These are phyloP conservation scores for Girardinus metallicus DNA, from an alignment of 2,797 vertebrate genomes.

Conservation along the genomic window DNA sequence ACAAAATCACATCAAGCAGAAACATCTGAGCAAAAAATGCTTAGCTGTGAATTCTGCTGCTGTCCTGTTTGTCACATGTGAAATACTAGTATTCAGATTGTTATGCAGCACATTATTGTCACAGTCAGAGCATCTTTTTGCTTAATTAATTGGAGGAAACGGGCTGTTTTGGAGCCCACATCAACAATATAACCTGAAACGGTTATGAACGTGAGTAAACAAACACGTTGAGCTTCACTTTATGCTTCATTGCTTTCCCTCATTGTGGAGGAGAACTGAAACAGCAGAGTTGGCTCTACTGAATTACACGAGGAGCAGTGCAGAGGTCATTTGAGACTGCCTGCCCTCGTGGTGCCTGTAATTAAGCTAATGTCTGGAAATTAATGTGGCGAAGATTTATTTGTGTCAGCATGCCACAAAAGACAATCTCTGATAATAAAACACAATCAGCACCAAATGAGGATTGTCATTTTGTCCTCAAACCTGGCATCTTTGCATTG, in stretches of 20 bases:
- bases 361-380: slow-evolving; percentile 38
- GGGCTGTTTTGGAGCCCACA: slow-evolving; percentile 18
- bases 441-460: not conserved
- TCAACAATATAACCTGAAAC: slow-evolving; percentile 19
- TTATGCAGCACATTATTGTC: slow-evolving; percentile 3
- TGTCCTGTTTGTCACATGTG: not conserved
- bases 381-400: slow-evolving; percentile 32
- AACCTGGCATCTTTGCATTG: slow-evolving; percentile 1
- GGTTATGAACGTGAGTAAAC: slow-evolving; percentile 2
- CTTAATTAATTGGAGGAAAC: slow-evolving; percentile 13
- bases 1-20: slow-evolving; percentile 1
- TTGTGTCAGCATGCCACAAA: slow-evolving; percentile 32
- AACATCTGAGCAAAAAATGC: not conserved
- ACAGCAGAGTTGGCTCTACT: not conserved
- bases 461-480: slow-evolving; percentile 16
- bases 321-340: slow-evolving; percentile 32
- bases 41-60: slow-evolving; percentile 9
- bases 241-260: slow-evolving; percentile 15
- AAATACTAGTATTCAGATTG: not conserved
- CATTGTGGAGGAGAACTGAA: slow-evolving; percentile 1
- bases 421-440: slow-evolving; percentile 21
- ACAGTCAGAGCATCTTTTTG: slow-evolving; percentile 2
- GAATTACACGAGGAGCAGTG: slow-evolving; percentile 21
- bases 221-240: slow-evolving; percentile 16
- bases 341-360: slow-evolving; percentile 18